Evolutionary conservation across 2,888 invertebrate species (phyloP), one percentile per base, ranked within the genome.

Genomic region (Ichneumoninae sp.): DNA sequence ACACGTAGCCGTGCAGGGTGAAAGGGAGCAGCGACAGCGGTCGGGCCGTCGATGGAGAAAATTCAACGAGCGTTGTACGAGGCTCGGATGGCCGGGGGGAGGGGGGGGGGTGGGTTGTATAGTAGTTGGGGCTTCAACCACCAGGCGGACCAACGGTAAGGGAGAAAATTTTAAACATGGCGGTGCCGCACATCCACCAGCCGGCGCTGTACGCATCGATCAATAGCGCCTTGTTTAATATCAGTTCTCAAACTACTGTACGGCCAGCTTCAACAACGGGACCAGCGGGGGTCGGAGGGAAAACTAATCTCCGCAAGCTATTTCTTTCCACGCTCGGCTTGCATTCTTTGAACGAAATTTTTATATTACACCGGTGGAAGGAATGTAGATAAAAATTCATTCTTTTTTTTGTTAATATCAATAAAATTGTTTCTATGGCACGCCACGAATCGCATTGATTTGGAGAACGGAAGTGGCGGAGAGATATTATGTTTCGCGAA

Each of bases 171-270:
- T 93, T 91, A 93, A 93, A 93, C 93, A 93, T 93, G 93, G 93
- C 93, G 93, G 92, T 92, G 91, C 88, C 88, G 85, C 86, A 88
- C 89, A 91, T 88, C 86, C 86, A 81, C 83, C 84, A 87, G 77
- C 83, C 85, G 85, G 86, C 87, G 87, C 86, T 87, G 88, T 88
- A 81, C 79, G 89, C 88, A 90, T 90, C 93, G 93, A 93, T 93
- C 93, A 93, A 93, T 93, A 93, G 92, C 91, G 89, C 91, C 92
- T 92, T 92, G 93, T 92, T 93, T 93, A 92, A 93, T 93, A 92
- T 93, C 91, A 93, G 91, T 93, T 93, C 92, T 91, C 90, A 89
- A 93, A 93, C 91, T 91, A 90, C 70, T 66, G 44, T 76, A 74
- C 86, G 88, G 89, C 86, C 88, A 88, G 88, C 86, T 87, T 89